Percentiles rank a stretch among this genome's conserved stretches.
Conservation (phyloP, 30 jellyfish, hydroid and myxozoan species). For the Cassiopea xamachana region DNA sequence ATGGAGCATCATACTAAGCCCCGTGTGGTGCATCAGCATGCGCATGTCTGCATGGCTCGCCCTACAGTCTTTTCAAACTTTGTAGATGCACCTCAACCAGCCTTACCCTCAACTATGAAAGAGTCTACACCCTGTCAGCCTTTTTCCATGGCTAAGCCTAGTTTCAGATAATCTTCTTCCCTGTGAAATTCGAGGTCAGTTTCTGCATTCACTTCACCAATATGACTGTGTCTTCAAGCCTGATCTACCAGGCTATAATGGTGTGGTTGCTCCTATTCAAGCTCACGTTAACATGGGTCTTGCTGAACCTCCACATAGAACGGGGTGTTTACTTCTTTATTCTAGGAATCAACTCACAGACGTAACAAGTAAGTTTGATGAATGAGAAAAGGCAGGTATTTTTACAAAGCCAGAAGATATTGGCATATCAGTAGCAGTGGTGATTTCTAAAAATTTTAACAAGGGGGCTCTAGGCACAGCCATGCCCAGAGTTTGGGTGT, state of each 20-base stretch:
- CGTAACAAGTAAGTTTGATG: slow-evolving; percentile 57
- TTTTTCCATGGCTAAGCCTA: background rate
- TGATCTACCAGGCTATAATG: slow-evolving; percentile 67
- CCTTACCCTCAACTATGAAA: background rate
- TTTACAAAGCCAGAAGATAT: slow-evolving; percentile 68
- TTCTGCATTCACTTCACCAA: background rate
- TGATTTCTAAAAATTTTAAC: too few relatives aligned
- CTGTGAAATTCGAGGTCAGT: background rate
- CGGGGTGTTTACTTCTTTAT: slow-evolving; percentile 67
- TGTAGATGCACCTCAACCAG: background rate
- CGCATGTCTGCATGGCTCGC: background rate
- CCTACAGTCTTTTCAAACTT: background rate
- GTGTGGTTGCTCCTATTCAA: slow-evolving; percentile 57
- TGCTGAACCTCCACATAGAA: slow-evolving; percentile 60
- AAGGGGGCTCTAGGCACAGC: too few relatives aligned
- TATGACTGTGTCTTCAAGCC: slow-evolving; percentile 45
- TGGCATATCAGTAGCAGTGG: background rate
- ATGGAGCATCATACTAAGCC: background rate
- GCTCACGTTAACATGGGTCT: slow-evolving; percentile 77
- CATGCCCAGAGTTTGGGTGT: too few relatives aligned
- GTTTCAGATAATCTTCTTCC: background rate
- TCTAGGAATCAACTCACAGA: slow-evolving; percentile 42
- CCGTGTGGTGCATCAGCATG: background rate
- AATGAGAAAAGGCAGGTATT: slow-evolving; percentile 62
- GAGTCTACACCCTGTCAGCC: background rate